These are phyloP conservation scores for Frankliniella fusca DNA, from an alignment of 2,888 invertebrate species.

Conservation along the genomic window DNA sequence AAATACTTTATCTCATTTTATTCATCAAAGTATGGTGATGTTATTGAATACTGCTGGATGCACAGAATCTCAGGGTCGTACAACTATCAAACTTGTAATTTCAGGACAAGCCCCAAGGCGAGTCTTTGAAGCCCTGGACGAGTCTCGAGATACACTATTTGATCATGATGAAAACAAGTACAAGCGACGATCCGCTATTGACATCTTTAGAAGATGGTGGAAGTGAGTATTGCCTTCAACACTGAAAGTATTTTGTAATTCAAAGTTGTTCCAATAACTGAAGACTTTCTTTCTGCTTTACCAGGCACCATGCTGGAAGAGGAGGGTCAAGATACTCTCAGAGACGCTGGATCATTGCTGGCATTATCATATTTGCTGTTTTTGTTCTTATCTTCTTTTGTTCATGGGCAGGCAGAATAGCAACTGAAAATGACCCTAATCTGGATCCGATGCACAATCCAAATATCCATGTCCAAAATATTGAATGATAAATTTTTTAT, in stretches of 20 bases:
- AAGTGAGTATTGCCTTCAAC: constrained; percentile 51
- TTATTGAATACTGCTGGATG: constrained; percentile 32
- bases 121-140: constrained; percentile 60
- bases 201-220: constrained; percentile 86
- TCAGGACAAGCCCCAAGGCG: constrained; percentile 54
- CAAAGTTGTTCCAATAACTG: constrained; percentile 40
- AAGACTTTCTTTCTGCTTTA: constrained; percentile 41
- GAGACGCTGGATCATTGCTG: constrained; percentile 62
- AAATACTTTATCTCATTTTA: no score
- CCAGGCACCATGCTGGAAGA: neutral
- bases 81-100: neutral
- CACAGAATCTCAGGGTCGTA: constrained; percentile 36
- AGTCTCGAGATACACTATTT: constrained; percentile 55
- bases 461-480: constrained; percentile 52
- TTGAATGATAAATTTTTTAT: constrained; percentile 3
- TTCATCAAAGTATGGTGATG: constrained; percentile 3
- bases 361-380: constrained; percentile 61
- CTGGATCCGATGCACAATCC: constrained; percentile 62
- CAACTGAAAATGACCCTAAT: constrained; percentile 62
- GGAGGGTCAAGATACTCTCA: constrained; percentile 48
- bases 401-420: constrained; percentile 64
- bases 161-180: constrained; percentile 95
- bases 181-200: constrained; percentile 83
- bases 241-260: constrained; percentile 40
- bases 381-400: constrained; percentile 66